Base-by-base conservation (phyloP, 2,888 invertebrate genomes). In the Sarcophaga rosellei region DNA sequence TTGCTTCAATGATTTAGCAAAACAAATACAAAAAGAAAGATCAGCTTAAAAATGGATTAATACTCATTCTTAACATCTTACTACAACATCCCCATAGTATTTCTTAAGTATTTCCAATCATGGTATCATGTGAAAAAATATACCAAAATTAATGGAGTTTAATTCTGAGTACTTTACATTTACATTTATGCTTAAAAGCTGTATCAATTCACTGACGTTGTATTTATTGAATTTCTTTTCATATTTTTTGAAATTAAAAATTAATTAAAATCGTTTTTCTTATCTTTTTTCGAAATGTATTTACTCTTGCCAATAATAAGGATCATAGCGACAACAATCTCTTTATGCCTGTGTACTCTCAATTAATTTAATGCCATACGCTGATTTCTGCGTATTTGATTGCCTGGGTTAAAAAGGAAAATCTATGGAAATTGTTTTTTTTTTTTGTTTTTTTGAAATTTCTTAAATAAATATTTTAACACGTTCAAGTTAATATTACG, bases 401-500 rank as follows among this genome's bases (percentile, higher is more conserved):
- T 20, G 61, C n/a, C 21, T 61, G 23, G 59, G 35, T 35, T 35
- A 44, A 63, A 44, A 59, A 69, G 45, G 69, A 63, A n/a, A 62
- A 70, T 72, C 65, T 63, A 53, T 53, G 75, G 63, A 75, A 75
- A 76, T 82, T 59, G 20, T 21, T 75, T 77, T 61, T 72, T 61
- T 76, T 76, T 25, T 23, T 25, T 25, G n/a, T 25, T 25, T 25
- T 25, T 4, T 25, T 23, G 1, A 45, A 63, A 75, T 61, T 65
- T 72, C 63, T 65, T 72, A 76, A 76, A 72, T 77, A 77, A 82
- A 77, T 82, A 73, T 82, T 76, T 72, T 59, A 47, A 53, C 59
- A 72, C 53, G 35, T 66, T 66, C 65, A 76, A 82, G 76, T 75
- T 82, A 47, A 76, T 45, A 65, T 35, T 35, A 35, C 35, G 35